Evolutionary conservation across 2,113 vertebrate species (phyloP).

Genomic region (Hydrolagus affinis): DNA sequence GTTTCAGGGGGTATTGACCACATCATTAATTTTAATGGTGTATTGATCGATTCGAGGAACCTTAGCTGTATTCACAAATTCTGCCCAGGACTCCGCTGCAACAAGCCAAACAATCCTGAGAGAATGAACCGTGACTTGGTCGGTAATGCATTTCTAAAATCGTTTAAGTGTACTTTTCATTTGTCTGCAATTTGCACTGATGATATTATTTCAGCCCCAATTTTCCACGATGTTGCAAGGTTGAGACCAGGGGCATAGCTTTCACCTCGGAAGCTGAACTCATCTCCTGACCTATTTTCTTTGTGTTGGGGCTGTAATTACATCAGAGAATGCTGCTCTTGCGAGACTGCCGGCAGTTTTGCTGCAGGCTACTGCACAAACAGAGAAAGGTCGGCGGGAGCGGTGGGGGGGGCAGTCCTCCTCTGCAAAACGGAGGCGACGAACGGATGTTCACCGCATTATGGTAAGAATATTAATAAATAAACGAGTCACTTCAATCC

Average conservation of each 20-base stretch:
- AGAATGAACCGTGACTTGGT: conserved; percentile 28
- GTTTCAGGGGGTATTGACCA: conserved; percentile 15
- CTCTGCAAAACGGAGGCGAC: no score
- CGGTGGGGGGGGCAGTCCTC: no score
- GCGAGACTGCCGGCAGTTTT: not conserved
- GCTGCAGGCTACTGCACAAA: no score
- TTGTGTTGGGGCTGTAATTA: conserved; percentile 2
- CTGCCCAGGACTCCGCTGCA: not conserved
- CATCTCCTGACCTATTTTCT: conserved; percentile 11
- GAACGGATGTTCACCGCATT: no score
- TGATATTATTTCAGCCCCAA: conserved; percentile 26
- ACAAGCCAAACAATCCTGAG: conserved; percentile 27
- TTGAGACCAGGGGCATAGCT: conserved; percentile 6
- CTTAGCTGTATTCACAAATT: conserved; percentile 25
- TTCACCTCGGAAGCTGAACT: conserved; percentile 22
- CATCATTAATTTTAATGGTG: conserved; percentile 23
- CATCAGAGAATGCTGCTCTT: conserved; percentile 13
- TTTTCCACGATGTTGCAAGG: conserved; percentile 7
- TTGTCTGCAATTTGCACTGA: conserved; percentile 24
- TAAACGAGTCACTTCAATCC: no score
- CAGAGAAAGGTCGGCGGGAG: no score
- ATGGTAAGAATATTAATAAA: no score
- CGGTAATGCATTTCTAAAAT: conserved; percentile 15
- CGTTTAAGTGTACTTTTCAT: conserved; percentile 23
- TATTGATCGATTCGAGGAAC: conserved; percentile 17